phyloP scores from a whole-genome alignment of 1,140 invertebrate species.

The Aphaenogaster floridana region DNA sequence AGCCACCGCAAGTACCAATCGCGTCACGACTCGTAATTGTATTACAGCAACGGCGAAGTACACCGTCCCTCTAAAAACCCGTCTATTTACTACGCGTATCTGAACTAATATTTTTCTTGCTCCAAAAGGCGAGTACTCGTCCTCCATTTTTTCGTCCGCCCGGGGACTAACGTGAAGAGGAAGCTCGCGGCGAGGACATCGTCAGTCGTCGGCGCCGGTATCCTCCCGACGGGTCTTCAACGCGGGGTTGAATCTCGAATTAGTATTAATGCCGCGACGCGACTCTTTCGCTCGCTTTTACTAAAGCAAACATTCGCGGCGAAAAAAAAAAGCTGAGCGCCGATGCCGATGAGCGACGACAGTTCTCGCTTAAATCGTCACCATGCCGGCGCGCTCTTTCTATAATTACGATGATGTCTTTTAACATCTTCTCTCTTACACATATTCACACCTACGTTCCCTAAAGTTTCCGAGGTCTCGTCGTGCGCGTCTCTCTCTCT shows the following conservation, averaged over 20 bases:
- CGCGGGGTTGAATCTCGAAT: conserved; percentile 29
- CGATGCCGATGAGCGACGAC: conserved; percentile 38
- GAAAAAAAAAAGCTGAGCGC: conserved; percentile 20
- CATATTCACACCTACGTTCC: neutral
- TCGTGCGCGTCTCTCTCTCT: no score
- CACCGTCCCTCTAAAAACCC: neutral
- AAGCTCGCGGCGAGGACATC: conserved; percentile 62
- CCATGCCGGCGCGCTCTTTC: conserved; percentile 13
- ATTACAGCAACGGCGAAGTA: neutral
- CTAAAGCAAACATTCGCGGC: conserved; percentile 56
- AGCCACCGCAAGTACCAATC: neutral
- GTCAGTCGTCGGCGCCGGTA: conserved; percentile 58
- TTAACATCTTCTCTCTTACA: neutral
- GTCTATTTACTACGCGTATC: conserved; percentile 68
- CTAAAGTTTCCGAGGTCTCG: neutral
- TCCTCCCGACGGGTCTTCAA: conserved; percentile 27
- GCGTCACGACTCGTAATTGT: conserved; percentile 1
- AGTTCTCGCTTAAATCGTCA: conserved; percentile 45
- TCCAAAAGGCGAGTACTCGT: conserved; percentile 73
- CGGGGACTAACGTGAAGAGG: neutral
- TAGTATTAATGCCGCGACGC: conserved; percentile 44
- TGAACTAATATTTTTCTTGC: conserved; percentile 80
- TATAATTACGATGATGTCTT: conserved; percentile 26
- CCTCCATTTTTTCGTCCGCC: conserved; percentile 2
- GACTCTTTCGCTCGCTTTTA: conserved; percentile 65